A percentile compares a stretch with the other conserved stretches of the same genome.
Conservation (phyloP, 2,888 invertebrate genomes). For the Zelleria hepariella region DNA sequence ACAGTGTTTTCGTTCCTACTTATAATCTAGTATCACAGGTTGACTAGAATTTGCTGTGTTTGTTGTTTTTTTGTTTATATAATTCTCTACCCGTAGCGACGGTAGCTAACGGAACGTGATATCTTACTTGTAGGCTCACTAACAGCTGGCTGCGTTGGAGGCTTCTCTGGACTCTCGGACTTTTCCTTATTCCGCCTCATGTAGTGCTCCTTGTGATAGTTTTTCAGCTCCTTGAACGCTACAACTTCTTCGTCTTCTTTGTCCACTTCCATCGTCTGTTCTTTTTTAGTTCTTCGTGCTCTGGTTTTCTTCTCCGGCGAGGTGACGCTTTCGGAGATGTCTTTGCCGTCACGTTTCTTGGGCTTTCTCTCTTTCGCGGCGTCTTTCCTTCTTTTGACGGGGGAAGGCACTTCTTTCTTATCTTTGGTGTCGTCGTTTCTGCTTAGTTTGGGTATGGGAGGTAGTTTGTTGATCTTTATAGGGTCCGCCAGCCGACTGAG, state of each 20-base stretch:
- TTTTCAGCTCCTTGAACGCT: slow-evolving; percentile 71
- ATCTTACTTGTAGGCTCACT: slow-evolving; percentile 65
- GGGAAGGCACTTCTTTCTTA: slow-evolving; percentile 17
- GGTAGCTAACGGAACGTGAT: slow-evolving; percentile 32
- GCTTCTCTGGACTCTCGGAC: slow-evolving; percentile 70
- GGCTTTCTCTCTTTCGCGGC: slow-evolving; percentile 19
- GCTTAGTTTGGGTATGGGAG: slow-evolving; percentile 54
- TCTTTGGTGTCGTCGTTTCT: slow-evolving; percentile 21
- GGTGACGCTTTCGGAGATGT: slow-evolving; percentile 14
- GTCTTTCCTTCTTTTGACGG: slow-evolving; percentile 28
- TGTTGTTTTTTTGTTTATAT: background rate
- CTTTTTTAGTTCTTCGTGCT: slow-evolving; percentile 19
- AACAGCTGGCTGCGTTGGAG: slow-evolving; percentile 22
- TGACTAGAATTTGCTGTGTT: slow-evolving; percentile 12
- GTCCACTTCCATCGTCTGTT: slow-evolving; percentile 20
- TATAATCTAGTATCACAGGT: slow-evolving; percentile 50
- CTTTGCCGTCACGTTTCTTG: slow-evolving; percentile 20
- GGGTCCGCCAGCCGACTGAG: slow-evolving; percentile 37
- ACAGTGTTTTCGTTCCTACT: slow-evolving; percentile 27
- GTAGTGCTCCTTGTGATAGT: slow-evolving; percentile 74
- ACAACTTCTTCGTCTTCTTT: slow-evolving; percentile 29
- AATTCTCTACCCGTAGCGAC: slow-evolving; percentile 25
- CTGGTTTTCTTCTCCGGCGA: slow-evolving; percentile 35
- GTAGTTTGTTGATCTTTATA: slow-evolving; percentile 47
- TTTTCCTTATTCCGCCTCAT: slow-evolving; percentile 75